Evolutionary conservation across 1,140 invertebrate species (phyloP).

Genomic region (Chelonus insularis): DNA sequence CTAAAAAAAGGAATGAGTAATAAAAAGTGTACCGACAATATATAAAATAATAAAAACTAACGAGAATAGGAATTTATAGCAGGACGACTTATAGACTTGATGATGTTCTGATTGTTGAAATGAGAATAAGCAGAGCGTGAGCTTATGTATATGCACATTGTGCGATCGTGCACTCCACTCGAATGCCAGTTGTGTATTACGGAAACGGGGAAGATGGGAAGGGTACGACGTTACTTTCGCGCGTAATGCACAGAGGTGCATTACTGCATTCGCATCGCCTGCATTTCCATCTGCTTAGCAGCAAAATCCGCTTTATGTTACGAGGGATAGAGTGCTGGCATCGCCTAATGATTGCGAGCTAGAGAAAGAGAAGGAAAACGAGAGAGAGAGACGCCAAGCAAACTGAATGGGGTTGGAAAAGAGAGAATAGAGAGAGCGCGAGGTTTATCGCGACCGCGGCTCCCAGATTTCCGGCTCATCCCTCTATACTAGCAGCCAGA

Average conservation of each 20-base stretch:
- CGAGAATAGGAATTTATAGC: not conserved
- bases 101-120: too few species aligned
- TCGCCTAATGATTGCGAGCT: constrained; percentile 44
- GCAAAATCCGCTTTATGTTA: constrained; percentile 55
- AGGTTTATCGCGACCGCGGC: constrained; percentile 28
- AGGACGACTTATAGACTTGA: too few species aligned
- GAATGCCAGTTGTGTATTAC: constrained; percentile 4
- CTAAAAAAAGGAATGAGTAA: too few species aligned
- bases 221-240: constrained; percentile 19
- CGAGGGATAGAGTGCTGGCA: constrained; percentile 45
- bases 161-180: not conserved
- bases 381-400: not conserved
- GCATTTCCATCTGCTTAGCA: constrained; percentile 56
- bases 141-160: not conserved
- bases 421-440: constrained; percentile 1
- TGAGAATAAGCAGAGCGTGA: not conserved
- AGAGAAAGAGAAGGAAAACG: constrained; percentile 13
- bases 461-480: constrained; percentile 30
- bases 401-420: not conserved
- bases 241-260: constrained; percentile 36
- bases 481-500: constrained; percentile 4
- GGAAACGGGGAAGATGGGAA: not conserved
- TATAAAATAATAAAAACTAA: too few species aligned
- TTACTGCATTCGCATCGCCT: constrained; percentile 48
- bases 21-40: too few species aligned